These are phyloP conservation scores for Dyspetes luteomarginatus DNA, from an alignment of 2,888 invertebrate genomes.

Conservation along the genomic window DNA sequence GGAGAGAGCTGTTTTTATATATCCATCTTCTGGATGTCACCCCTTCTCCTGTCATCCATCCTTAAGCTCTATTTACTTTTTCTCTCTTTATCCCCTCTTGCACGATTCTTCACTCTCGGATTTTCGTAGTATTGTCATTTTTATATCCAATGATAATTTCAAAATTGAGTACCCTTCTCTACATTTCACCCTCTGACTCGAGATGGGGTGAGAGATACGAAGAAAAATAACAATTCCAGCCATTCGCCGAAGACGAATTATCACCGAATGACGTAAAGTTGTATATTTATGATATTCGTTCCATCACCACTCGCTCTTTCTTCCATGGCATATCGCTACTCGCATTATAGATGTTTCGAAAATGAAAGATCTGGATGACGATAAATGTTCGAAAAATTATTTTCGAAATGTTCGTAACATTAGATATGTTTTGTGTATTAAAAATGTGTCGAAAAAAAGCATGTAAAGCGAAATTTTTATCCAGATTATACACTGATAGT, in stretches of 20 bases:
- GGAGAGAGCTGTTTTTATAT: conserved; percentile 72
- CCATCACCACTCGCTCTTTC: neutral
- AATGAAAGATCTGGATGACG: neutral
- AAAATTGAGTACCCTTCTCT: conserved; percentile 22
- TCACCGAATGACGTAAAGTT: conserved; percentile 72
- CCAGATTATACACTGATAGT: neutral
- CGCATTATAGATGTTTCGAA: neutral
- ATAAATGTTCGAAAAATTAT: neutral
- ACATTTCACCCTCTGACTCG: conserved; percentile 49
- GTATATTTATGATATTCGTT: conserved; percentile 72
- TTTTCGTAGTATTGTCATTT: conserved; percentile 22
- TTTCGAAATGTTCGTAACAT: neutral
- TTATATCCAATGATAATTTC: conserved; percentile 29
- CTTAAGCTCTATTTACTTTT: conserved; percentile 35
- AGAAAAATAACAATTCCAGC: conserved; percentile 65
- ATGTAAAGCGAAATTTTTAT: neutral
- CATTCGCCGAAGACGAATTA: conserved; percentile 77
- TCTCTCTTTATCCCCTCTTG: conserved; percentile 50
- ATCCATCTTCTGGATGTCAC: conserved; percentile 70
- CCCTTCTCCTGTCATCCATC: conserved; percentile 30
- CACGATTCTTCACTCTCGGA: conserved; percentile 6
- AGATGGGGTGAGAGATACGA: conserved; percentile 47
- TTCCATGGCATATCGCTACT: neutral
- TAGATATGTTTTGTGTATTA: neutral
- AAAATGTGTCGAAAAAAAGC: too few relatives aligned